These are phyloP conservation scores for Gobio gobio DNA, from an alignment of 2,113 vertebrate species.

Conservation along the genomic window DNA sequence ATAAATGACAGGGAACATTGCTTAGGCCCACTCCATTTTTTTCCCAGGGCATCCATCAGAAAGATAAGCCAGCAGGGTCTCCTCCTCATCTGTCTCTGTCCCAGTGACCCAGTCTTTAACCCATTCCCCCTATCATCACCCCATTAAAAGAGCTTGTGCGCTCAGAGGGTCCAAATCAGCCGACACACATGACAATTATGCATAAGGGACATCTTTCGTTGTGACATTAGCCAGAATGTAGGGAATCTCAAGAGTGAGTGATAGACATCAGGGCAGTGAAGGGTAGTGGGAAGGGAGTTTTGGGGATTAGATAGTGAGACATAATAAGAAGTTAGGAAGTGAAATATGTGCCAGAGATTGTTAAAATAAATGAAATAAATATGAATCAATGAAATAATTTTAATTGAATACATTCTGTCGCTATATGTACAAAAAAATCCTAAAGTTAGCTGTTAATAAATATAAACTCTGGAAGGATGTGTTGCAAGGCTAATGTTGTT, in stretches of 20 bases:
- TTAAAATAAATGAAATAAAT: too few species aligned
- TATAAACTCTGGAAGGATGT: background rate
- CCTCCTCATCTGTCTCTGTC: slow-evolving; percentile 15
- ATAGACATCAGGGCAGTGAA: slow-evolving; percentile 15
- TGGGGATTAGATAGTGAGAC: background rate
- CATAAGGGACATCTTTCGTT: slow-evolving; percentile 57
- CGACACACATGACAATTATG: slow-evolving; percentile 61
- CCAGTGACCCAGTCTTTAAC: slow-evolving; percentile 50
- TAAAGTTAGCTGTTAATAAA: too few species aligned
- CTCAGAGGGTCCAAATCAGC: slow-evolving; percentile 46
- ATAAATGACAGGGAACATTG: background rate
- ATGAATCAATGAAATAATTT: too few species aligned
- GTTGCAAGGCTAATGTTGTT: too few species aligned
- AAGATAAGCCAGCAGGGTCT: slow-evolving; percentile 30
- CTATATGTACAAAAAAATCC: too few species aligned
- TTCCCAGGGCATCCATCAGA: slow-evolving; percentile 6
- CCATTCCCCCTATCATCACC: slow-evolving; percentile 40
- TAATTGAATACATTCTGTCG: too few species aligned
- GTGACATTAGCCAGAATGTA: slow-evolving; percentile 61
- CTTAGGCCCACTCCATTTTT: background rate
- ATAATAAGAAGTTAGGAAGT: background rate
- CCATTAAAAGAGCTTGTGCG: slow-evolving; percentile 45
- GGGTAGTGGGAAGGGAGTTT: too few species aligned
- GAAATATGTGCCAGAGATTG: background rate
- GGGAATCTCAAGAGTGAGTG: slow-evolving; percentile 20